Base-by-base conservation (phyloP, 1,140 invertebrate genomes). In the Hyposmocoma kahamanoa region DNA sequence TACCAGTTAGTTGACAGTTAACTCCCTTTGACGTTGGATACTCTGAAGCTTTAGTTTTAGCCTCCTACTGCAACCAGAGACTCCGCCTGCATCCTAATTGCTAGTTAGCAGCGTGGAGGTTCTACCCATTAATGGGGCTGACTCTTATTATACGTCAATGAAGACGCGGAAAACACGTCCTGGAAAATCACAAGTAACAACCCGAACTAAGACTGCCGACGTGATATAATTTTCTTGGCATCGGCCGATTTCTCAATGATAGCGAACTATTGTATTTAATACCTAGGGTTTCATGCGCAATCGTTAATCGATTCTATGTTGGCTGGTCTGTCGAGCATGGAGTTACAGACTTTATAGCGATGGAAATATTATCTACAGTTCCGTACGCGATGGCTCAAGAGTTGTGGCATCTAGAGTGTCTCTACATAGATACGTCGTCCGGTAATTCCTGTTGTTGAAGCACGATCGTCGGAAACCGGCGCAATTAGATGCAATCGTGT, bases 401-500 rank as follows among this genome's bases (percentile, higher is more conserved):
- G n/a, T n/a, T n/a, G n/a, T 36, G 18, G 20, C 17, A 21, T 21
- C 5, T 26, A 36, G 8, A 17, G 13, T 17, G 30, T 4, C 50
- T 47, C 43, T 61, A 60, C 42, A 39, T 64, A 63, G 59, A 69
- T 66, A 57, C 41, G 51, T 38, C 38, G 54, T 66, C 67, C 62
- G 56, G 67, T 62, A 53, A 62, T 63, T 62, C 54, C 47, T 67
- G 62, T 65, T 65, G 48, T 60, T 66, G 51, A 41, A 41, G 61
- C 71, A 76, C 67, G 68, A 73, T 72, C 61, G 51, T 62, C 66
- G 67, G 72, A 74, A 78, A 77, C 62, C 59, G 58, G 71, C 64
- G 69, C 78, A 82, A 84, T 84, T 82, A 84, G 72, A 74, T 64
- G 65, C 62, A 79, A 81, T 84, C 71, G 77, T 79, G 72, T 69